phyloP scores from a whole-genome alignment of 2,113 vertebrate species.

The Alexandromys fortis region DNA sequence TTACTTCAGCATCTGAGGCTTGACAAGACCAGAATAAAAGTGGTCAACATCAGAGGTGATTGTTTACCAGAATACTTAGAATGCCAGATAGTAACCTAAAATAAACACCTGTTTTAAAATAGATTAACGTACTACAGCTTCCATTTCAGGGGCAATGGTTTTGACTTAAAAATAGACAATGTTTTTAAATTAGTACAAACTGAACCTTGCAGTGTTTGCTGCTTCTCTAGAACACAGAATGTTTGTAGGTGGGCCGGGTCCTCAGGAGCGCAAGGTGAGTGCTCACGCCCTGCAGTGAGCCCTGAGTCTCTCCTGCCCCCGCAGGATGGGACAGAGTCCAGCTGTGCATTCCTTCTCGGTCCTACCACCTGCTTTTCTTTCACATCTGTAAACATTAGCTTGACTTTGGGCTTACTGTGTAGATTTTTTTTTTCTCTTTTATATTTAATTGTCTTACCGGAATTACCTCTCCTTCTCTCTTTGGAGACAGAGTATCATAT shows the following conservation, averaged over 20 bases:
- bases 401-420: background rate
- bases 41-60: constrained; percentile 76
- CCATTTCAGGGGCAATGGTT: constrained; percentile 71
- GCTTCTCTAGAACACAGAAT: constrained; percentile 4
- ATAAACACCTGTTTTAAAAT: constrained; percentile 77
- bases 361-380: background rate
- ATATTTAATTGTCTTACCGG: background rate
- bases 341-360: background rate
- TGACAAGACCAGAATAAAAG: constrained; percentile 66
- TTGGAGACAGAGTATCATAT: background rate
- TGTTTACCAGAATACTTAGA: constrained; percentile 77
- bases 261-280: background rate
- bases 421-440: constrained; percentile 6
- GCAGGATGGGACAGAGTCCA: background rate
- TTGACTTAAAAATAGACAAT: constrained; percentile 75
- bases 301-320: background rate
- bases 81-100: constrained; percentile 74
- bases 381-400: constrained; percentile 33
- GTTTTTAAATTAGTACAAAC: constrained; percentile 52
- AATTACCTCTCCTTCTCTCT: background rate
- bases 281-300: background rate
- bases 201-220: constrained; percentile 43
- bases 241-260: constrained; percentile 34
- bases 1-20: constrained; percentile 55
- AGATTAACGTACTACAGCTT: constrained; percentile 72